A percentile compares a stretch with the other conserved stretches of the same genome.
phyloP scores from a whole-genome alignment of 2,888 invertebrate species.

The Aradus depressus region DNA sequence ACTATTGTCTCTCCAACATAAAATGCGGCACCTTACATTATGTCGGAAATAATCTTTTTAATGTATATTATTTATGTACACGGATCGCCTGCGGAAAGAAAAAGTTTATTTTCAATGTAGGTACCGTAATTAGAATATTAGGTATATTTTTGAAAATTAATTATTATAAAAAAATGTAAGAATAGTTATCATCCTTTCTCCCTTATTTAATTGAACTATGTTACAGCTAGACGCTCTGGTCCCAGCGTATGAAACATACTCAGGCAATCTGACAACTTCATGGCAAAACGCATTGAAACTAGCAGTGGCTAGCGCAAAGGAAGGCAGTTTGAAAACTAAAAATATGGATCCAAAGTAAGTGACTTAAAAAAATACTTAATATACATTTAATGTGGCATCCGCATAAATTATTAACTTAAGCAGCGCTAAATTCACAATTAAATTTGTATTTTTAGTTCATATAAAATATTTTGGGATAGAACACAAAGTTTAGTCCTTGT shows the following conservation, averaged over 20 bases:
- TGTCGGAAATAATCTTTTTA: too few relatives aligned
- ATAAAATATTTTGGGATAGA: too few relatives aligned
- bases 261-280: neutral
- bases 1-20: too few relatives aligned
- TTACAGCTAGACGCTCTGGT: slow-evolving; percentile 21
- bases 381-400: too few relatives aligned
- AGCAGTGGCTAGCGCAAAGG: slow-evolving; percentile 23
- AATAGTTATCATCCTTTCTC: neutral
- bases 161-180: neutral
- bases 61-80: too few relatives aligned
- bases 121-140: neutral
- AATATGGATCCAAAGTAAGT: slow-evolving; percentile 29
- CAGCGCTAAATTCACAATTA: too few relatives aligned
- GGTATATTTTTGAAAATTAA: neutral
- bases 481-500: too few relatives aligned
- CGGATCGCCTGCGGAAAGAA: too few relatives aligned
- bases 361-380: too few relatives aligned
- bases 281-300: slow-evolving; percentile 22
- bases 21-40: too few relatives aligned
- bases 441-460: too few relatives aligned
- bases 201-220: neutral
- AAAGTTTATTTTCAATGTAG: neutral
- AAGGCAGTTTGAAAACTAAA: slow-evolving; percentile 29
- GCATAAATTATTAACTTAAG: too few relatives aligned
- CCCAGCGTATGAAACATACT: slow-evolving; percentile 21